Conservation (phyloP, 1,140 invertebrate genomes). For the Trissolcus basalis region DNA sequence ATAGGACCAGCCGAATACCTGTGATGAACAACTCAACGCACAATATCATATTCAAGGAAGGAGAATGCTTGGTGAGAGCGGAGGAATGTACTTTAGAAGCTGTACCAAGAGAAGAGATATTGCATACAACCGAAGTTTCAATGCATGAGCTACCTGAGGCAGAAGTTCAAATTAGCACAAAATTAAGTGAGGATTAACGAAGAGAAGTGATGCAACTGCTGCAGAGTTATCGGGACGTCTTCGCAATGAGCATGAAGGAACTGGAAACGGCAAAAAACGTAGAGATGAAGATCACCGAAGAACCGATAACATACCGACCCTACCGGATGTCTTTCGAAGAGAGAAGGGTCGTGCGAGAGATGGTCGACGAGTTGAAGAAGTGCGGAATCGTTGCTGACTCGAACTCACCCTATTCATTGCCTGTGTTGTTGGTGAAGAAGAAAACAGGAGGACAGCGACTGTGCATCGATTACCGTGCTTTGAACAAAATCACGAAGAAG, state of each 20-base stretch:
- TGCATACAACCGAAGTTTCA: background rate
- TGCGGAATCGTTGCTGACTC: constrained; percentile 66
- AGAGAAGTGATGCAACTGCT: background rate
- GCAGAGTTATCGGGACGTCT: constrained; percentile 2
- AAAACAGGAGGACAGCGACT: constrained; percentile 66
- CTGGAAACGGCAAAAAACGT: constrained; percentile 42
- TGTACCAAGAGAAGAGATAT: background rate
- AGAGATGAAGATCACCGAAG: constrained; percentile 56
- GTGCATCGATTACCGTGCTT: constrained; percentile 73
- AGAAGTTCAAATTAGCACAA: background rate
- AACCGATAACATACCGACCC: constrained; percentile 62
- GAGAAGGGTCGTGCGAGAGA: constrained; percentile 57
- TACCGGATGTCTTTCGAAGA: constrained; percentile 56
- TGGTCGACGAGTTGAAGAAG: constrained; percentile 64
- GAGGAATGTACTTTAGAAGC: background rate
- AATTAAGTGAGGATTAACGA: background rate
- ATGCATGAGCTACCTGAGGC: background rate
- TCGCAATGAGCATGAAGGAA: constrained; percentile 4
- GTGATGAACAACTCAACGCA: constrained; percentile 5
- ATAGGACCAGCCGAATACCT: background rate
- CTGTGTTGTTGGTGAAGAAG: constrained; percentile 73
- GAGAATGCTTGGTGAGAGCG: constrained; percentile 7
- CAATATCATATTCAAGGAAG: constrained; percentile 3
- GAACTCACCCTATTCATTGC: constrained; percentile 55
- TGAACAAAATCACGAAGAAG: constrained; percentile 70